Conservation (phyloP, 2,797 vertebrate genomes). For the Myiotriccus ornatus region DNA sequence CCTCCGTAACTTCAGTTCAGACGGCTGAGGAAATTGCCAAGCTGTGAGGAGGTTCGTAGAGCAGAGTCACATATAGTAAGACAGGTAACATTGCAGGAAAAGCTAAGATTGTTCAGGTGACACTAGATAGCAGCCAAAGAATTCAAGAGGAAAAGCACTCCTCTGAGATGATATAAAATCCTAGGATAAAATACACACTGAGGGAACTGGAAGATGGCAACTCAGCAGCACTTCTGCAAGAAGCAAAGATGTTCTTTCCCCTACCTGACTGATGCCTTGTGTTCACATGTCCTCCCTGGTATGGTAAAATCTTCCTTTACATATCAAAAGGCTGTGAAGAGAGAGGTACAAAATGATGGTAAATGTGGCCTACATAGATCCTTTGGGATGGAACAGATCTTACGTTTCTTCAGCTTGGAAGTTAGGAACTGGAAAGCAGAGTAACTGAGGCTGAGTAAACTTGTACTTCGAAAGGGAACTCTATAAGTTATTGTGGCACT, state of each 20-base stretch:
- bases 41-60: neutral
- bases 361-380: neutral
- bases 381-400: neutral
- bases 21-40: neutral
- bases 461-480: neutral
- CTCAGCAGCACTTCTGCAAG: neutral
- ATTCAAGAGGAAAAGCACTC: neutral
- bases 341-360: neutral
- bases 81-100: neutral
- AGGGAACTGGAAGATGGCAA: neutral
- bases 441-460: neutral
- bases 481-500: neutral
- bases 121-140: neutral
- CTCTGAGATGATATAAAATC: neutral
- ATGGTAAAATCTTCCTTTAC: neutral
- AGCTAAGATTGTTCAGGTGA: neutral
- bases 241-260: neutral
- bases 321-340: neutral
- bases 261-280: neutral
- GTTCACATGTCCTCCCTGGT: neutral
- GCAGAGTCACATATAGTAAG: fast-evolving
- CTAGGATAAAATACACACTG: neutral
- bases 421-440: neutral
- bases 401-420: neutral
- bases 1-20: neutral